Conservation (phyloP, 2,888 invertebrate genomes). For the Drosophila falleni region DNA sequence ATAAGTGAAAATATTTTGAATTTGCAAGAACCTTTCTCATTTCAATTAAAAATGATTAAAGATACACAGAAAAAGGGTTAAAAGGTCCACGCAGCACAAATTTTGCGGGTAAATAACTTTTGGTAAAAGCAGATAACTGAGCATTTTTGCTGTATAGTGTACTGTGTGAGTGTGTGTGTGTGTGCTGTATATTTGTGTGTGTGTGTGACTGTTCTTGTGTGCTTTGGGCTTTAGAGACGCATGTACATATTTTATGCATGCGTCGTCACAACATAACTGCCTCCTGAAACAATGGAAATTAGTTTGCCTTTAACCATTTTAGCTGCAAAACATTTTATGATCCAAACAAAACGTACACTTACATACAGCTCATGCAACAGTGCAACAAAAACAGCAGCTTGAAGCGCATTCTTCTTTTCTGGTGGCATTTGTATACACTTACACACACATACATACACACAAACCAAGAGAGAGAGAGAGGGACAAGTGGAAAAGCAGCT, state of each 20-base stretch:
- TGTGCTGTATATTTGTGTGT: background rate
- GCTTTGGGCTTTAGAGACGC: conserved; percentile 34
- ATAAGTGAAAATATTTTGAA: conserved; percentile 14
- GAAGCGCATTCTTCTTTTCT: conserved; percentile 43
- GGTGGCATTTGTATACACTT: conserved; percentile 26
- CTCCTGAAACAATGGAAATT: conserved; percentile 61
- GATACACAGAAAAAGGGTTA: conserved; percentile 67
- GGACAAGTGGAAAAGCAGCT: conserved; percentile 43
- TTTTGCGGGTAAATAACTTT: conserved; percentile 68
- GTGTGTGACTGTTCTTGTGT: background rate
- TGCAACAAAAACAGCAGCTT: conserved; percentile 37
- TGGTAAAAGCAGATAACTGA: conserved; percentile 30
- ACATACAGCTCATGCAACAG: conserved; percentile 37
- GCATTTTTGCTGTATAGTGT: conserved; percentile 1
- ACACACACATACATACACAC: conserved; percentile 25
- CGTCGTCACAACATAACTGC: conserved; percentile 58
- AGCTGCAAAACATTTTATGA: conserved; percentile 50
- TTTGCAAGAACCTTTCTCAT: conserved; percentile 47
- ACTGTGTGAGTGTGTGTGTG: background rate
- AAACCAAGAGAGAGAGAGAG: background rate
- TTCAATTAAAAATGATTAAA: conserved; percentile 78
- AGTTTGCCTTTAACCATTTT: conserved; percentile 56
- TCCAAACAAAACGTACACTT: conserved; percentile 1
- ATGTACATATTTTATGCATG: conserved; percentile 66
- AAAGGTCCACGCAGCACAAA: conserved; percentile 70